Evolutionary conservation across 2,888 invertebrate genomes (phyloP).

Genomic region (Erynnis tages): DNA sequence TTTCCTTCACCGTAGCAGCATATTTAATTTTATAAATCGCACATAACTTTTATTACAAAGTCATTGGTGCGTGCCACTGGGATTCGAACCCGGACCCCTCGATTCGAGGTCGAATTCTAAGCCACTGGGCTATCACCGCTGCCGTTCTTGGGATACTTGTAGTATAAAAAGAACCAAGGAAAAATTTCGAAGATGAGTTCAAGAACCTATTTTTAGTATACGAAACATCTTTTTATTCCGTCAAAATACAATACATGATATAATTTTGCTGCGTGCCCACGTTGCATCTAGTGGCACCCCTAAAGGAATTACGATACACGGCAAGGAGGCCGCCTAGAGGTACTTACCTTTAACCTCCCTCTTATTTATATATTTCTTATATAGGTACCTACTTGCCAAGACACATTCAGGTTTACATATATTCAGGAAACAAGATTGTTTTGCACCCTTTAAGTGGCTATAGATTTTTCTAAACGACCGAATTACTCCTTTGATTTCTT

Average conservation of each 20-base stretch:
- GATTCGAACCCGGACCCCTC: too few relatives aligned
- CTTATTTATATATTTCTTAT: conserved; percentile 3
- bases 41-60: too few relatives aligned
- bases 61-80: too few relatives aligned
- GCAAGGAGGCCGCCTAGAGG: conserved; percentile 5
- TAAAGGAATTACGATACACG: conserved; percentile 26
- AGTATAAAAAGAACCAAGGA: too few relatives aligned
- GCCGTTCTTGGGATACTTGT: too few relatives aligned
- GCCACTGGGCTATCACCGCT: too few relatives aligned
- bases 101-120: too few relatives aligned
- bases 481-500: neutral
- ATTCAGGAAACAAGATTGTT: conserved; percentile 2
- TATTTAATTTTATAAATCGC: too few relatives aligned
- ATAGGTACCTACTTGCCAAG: neutral
- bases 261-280: conserved; percentile 41
- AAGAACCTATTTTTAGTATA: conserved; percentile 30
- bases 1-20: too few relatives aligned
- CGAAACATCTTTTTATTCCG: conserved; percentile 30
- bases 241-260: conserved; percentile 32
- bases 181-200: conserved; percentile 28
- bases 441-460: neutral
- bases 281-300: conserved; percentile 38
- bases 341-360: conserved; percentile 10
- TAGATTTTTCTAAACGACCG: neutral
- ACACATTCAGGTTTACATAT: neutral